Percentiles rank a stretch among this genome's conserved stretches.
phyloP scores from a whole-genome alignment of 2,113 vertebrate species.

The cat (Felis catus) region F.catus_Fca126_mat1.0 CM031415.1:169536001-169536500 shows the following conservation, averaged over 20 bases:
- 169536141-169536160: accelerated
- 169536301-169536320: background rate
- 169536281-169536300: background rate
- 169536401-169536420: background rate
- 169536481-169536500: background rate
- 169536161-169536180: accelerated
- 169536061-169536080: accelerated
- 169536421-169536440: background rate
- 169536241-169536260: too few species aligned
- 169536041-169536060: accelerated
- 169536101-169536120: too few species aligned
- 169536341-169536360: background rate
- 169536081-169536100: accelerated
- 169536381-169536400: background rate
- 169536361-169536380: background rate
- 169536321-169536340: background rate
- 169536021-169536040: too few species aligned
- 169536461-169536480: background rate
- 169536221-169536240: too few species aligned
- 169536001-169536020: too few species aligned
- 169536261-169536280: background rate
- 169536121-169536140: too few species aligned
- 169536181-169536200: too few species aligned
- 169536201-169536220: too few species aligned
- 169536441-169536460: background rate